Evolutionary conservation across 1,140 invertebrate species (phyloP).

Genomic region (Propsilocerus akamusi): DNA sequence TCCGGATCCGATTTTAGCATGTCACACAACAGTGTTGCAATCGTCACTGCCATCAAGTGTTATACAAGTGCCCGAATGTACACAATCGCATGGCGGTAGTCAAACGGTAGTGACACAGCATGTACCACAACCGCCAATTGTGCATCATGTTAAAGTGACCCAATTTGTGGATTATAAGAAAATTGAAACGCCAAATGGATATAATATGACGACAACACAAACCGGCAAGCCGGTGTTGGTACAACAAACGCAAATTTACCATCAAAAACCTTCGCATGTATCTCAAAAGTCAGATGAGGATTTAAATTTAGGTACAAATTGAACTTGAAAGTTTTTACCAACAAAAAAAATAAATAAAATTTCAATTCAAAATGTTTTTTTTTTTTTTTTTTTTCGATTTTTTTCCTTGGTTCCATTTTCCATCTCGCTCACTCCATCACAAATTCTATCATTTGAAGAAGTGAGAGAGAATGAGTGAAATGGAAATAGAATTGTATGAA

Average conservation of each 20-base stretch:
- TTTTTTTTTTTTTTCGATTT: background rate
- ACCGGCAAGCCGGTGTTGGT: background rate
- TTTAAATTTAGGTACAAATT: background rate
- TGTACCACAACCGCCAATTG: slow-evolving; percentile 8
- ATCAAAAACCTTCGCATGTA: background rate
- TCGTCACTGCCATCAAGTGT: slow-evolving; percentile 1
- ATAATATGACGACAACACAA: background rate
- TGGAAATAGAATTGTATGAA: too few species aligned
- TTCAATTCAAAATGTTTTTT: background rate
- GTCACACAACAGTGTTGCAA: background rate
- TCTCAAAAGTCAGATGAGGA: background rate
- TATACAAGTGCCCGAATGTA: slow-evolving; percentile 7
- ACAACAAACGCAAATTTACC: too few species aligned
- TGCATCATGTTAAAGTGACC: too few species aligned
- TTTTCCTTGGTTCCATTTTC: background rate
- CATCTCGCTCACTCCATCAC: too few species aligned
- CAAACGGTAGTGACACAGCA: slow-evolving; percentile 10
- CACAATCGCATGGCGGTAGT: slow-evolving; percentile 4
- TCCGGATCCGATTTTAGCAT: slow-evolving; percentile 9
- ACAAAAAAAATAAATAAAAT: too few species aligned
- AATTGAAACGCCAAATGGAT: slow-evolving; percentile 1
- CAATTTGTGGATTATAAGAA: background rate
- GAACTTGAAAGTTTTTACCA: too few species aligned
- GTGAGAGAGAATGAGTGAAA: too few species aligned
- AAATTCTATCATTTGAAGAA: too few species aligned